Evolutionary conservation across 2,113 vertebrate genomes (phyloP).

Genomic region (Lepidothrix coronata): DNA sequence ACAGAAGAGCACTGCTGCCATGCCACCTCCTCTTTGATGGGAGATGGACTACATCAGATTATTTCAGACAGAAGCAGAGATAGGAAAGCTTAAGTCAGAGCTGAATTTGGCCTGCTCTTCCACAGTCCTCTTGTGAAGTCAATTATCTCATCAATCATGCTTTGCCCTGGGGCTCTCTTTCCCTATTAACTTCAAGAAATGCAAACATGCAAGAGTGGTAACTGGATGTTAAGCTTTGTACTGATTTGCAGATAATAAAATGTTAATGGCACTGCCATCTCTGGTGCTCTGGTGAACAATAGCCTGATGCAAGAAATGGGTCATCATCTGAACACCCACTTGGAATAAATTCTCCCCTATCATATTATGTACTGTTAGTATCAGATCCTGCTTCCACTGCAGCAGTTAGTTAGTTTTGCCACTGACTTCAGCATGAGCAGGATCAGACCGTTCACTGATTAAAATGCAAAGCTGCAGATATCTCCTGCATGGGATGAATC

Average conservation of each 20-base stretch:
- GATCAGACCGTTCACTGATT: neutral
- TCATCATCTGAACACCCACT: neutral
- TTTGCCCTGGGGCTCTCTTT: slow-evolving; percentile 7
- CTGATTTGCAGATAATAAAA: neutral
- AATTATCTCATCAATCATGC: slow-evolving; percentile 42
- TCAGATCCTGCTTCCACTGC: neutral
- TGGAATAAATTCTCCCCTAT: neutral
- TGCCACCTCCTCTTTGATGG: neutral
- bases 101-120: neutral
- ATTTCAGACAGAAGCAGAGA: slow-evolving; percentile 13
- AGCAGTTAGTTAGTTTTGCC: neutral
- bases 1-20: neutral
- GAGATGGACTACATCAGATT: slow-evolving; percentile 1
- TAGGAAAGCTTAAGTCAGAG: neutral
- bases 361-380: neutral
- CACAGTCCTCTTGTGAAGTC: neutral
- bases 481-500: slow-evolving; percentile 47
- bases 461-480: slow-evolving; percentile 48
- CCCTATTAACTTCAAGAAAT: slow-evolving; percentile 35
- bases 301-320: neutral
- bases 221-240: neutral
- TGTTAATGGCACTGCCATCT: neutral
- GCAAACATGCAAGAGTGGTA: slow-evolving; percentile 7
- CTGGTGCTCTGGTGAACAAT: neutral
- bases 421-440: neutral